Conservation (phyloP, 2,888 invertebrate genomes). For the Idaea biselata region DNA sequence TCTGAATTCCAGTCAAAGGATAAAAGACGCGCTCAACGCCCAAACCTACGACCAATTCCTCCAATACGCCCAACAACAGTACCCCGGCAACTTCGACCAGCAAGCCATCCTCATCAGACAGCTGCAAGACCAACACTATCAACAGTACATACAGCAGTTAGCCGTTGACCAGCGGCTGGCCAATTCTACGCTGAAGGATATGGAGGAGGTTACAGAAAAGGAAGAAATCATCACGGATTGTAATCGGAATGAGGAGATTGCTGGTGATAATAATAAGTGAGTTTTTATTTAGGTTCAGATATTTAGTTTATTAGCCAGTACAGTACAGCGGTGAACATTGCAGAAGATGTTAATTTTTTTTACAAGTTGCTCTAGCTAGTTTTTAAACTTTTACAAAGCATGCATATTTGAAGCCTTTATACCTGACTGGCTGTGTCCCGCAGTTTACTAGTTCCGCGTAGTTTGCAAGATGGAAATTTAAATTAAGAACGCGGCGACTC, state of each 20-base stretch:
- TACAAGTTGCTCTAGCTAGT: too few species aligned
- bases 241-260: constrained; percentile 58
- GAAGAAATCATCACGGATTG: constrained; percentile 50
- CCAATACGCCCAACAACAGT: constrained; percentile 96
- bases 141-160: constrained; percentile 98
- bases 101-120: constrained; percentile 96
- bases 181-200: constrained; percentile 55
- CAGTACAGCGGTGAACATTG: too few species aligned
- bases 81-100: constrained; percentile 91
- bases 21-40: constrained; percentile 97
- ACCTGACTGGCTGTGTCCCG: too few species aligned
- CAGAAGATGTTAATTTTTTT: too few species aligned
- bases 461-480: too few species aligned
- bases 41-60: constrained; percentile 93
- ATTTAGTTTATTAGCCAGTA: too few species aligned
- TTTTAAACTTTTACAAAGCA: too few species aligned
- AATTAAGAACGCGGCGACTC: too few species aligned
- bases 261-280: constrained; percentile 59
- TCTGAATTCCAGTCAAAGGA: constrained; percentile 83
- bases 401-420: too few species aligned
- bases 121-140: constrained; percentile 98
- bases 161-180: constrained; percentile 75
- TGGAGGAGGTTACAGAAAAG: constrained; percentile 35
- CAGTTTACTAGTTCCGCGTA: too few species aligned
- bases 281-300: constrained; percentile 27